Evolutionary conservation across 1,140 invertebrate genomes (phyloP), one percentile per base, ranked within the genome.

Genomic region (Neodiprion virginianus): DNA sequence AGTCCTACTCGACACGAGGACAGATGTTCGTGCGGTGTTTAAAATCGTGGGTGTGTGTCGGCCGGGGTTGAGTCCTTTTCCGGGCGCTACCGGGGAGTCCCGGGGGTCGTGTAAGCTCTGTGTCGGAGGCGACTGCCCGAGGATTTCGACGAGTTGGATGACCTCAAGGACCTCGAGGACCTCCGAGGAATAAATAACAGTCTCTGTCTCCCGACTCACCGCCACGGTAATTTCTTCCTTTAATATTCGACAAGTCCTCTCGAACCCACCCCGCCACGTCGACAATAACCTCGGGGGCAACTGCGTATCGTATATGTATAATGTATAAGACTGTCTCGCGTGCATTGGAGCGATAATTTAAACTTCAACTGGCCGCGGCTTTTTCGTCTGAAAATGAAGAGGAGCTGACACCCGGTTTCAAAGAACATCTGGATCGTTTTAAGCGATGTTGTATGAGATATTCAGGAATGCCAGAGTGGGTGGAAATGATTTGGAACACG

Each of bases 181-280:
- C 53, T 61, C 53, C 53, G 11, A 61, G 53, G 53, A 61, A 61
- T 61, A 61, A 61, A 61, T 61, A 61, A 61, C 53, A 61, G n/a
- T 61, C 53, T 61, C n/a, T 8, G 53, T 61, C 53, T 61, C n/a
- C n/a, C 11, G n/a, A 12, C 7, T 8, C 53, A 12, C n/a, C 53
- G 28, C 28, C 28, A 40, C 28, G 28, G 28, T 40, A 2, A 61
- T 12, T 61, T 61, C n/a, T 8, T 12, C n/a, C 11, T 61, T 61
- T 61, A 14, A 17, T 61, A 61, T 61, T 61, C 53, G 53, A 61
- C 53, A 8, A 61, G 53, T 61, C n/a, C 4, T 17, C 11, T 9
- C 53, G 53, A 8, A 61, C 53, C 11, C n/a, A 5, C 8, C 11
- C 8, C 4, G 53, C n/a, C 53, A 12, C 4, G 11, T 17, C n/a